Conservation (phyloP, 1,140 invertebrate species). For the Procambarus clarkii region DNA sequence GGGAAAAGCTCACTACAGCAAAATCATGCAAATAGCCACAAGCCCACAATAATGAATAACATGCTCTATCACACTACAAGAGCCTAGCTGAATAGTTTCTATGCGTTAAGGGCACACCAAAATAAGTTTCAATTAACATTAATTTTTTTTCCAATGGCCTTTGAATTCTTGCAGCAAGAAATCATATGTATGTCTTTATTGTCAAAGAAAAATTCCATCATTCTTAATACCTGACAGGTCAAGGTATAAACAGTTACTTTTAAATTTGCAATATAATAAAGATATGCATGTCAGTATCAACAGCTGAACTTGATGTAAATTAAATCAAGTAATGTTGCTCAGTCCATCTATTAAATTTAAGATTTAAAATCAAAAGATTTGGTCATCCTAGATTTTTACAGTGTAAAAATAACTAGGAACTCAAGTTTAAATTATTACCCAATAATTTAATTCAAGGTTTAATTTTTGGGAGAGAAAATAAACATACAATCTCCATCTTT, state of each 20-base stretch:
- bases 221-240: constrained; percentile 16
- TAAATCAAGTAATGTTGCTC: neutral
- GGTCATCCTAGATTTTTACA: constrained; percentile 14
- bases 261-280: neutral
- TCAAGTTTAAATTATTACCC: neutral
- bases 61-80: constrained; percentile 67
- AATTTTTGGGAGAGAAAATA: neutral
- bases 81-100: constrained; percentile 68
- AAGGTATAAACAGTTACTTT: constrained; percentile 26
- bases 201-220: constrained; percentile 13
- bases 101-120: constrained; percentile 70
- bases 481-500: neutral
- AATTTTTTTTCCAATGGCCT: constrained; percentile 11
- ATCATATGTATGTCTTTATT: constrained; percentile 12
- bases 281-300: constrained; percentile 24
- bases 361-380: constrained; percentile 6
- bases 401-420: constrained; percentile 13
- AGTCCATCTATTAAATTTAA: neutral
- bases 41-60: constrained; percentile 66
- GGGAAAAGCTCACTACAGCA: constrained; percentile 70
- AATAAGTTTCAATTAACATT: constrained; percentile 60
- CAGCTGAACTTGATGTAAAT: constrained; percentile 2
- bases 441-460: constrained; percentile 11
- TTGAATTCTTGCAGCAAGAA: constrained; percentile 12
- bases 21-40: constrained; percentile 69